A percentile compares a stretch with the other conserved stretches of the same genome.
phyloP scores from a whole-genome alignment of 1,140 invertebrate genomes.

The Armadillidium nasatum region DNA sequence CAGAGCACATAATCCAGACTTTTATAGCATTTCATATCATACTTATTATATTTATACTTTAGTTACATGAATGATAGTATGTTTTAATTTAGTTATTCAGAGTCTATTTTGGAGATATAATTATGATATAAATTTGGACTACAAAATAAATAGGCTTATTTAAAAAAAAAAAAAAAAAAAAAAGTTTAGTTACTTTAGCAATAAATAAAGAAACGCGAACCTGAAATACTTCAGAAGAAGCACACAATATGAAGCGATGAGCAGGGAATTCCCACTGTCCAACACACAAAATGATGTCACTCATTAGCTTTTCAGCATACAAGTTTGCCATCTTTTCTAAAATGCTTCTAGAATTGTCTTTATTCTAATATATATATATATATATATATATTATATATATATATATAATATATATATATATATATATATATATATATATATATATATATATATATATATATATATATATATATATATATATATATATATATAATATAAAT shows the following conservation, averaged over 20 bases:
- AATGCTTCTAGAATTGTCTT: slow-evolving; percentile 68
- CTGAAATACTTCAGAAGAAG: slow-evolving; percentile 92
- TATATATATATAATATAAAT: too few relatives aligned
- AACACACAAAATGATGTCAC: slow-evolving; percentile 76
- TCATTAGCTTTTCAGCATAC: slow-evolving; percentile 77
- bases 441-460: slow-evolving; percentile 12
- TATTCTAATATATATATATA: slow-evolving; percentile 1
- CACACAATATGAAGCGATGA: slow-evolving; percentile 86
- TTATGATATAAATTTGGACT: too few relatives aligned
- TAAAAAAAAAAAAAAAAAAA: too few relatives aligned
- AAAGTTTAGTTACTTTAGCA: too few relatives aligned
- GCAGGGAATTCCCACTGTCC: slow-evolving; percentile 74
- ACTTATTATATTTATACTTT: too few relatives aligned
- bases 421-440: background rate
- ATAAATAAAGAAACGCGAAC: slow-evolving; percentile 45
- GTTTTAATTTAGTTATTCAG: too few relatives aligned
- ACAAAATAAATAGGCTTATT: too few relatives aligned
- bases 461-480: too few relatives aligned
- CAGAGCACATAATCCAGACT: too few relatives aligned
- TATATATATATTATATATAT: background rate
- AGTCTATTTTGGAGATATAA: too few relatives aligned
- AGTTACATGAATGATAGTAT: too few relatives aligned
- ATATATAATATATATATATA: background rate
- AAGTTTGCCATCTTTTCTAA: slow-evolving; percentile 73
- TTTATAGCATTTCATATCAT: too few relatives aligned